Evolutionary conservation across 2,113 vertebrate species (phyloP).

Genomic region (Podarcis raffonei): DNA sequence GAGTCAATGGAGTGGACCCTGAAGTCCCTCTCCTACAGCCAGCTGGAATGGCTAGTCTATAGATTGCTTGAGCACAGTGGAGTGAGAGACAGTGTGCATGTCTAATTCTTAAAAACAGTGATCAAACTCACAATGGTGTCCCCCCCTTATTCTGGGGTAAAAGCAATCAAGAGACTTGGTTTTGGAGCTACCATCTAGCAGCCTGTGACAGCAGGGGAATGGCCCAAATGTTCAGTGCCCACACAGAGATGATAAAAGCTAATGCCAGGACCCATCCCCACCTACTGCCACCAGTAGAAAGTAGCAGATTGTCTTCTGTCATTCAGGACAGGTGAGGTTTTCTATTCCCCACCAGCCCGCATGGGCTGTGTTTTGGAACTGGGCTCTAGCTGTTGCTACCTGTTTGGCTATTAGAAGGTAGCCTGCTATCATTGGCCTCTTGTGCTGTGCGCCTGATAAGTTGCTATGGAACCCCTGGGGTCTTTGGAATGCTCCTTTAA

Average conservation of each 20-base stretch:
- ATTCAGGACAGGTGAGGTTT: background rate
- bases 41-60: background rate
- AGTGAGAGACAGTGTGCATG: background rate
- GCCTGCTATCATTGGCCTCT: background rate
- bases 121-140: too few relatives aligned
- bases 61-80: background rate
- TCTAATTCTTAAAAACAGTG: background rate
- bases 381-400: background rate
- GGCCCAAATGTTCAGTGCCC: background rate
- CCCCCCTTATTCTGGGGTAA: background rate
- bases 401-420: background rate
- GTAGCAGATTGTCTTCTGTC: background rate
- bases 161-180: background rate
- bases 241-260: too few relatives aligned
- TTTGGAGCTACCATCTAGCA: background rate
- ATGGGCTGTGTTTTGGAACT: background rate
- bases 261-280: too few relatives aligned
- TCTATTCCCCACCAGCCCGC: too few relatives aligned
- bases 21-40: too few relatives aligned
- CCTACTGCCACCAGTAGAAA: background rate
- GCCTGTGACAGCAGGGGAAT: background rate
- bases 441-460: background rate
- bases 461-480: background rate
- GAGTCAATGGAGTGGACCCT: too few relatives aligned
- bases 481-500: background rate